Conservation (phyloP, 2,888 invertebrate species). For the Merodon equestris region DNA sequence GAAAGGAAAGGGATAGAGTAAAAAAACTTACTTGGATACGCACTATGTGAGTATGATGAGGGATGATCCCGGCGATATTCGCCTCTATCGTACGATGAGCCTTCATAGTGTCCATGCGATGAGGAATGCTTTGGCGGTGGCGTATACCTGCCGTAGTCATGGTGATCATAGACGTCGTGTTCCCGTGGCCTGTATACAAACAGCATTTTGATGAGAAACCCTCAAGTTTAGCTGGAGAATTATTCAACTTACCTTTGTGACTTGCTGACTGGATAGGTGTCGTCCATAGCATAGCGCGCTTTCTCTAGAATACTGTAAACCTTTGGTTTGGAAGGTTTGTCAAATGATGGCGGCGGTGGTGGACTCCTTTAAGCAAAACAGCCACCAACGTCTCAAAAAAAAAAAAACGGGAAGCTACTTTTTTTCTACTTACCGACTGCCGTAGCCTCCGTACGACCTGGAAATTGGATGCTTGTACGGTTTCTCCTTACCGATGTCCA, state of each 20-base stretch:
- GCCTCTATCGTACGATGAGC: conserved; percentile 77
- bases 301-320: conserved; percentile 91
- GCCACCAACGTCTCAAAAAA: neutral
- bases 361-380: conserved; percentile 70
- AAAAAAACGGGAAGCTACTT: neutral
- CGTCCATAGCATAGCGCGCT: conserved; percentile 90
- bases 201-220: too few species aligned
- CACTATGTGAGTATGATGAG: conserved; percentile 76
- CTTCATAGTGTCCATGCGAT: conserved; percentile 76
- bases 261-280: conserved; percentile 82
- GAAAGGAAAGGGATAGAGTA: neutral
- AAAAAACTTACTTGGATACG: conserved; percentile 75
- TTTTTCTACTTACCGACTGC: conserved; percentile 40
- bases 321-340: conserved; percentile 84
- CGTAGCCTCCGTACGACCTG: conserved; percentile 70
- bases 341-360: conserved; percentile 75
- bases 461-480: conserved; percentile 72
- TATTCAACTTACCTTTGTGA: conserved; percentile 72
- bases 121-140: conserved; percentile 75
- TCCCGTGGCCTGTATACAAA: conserved; percentile 73
- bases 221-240: neutral
- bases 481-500: conserved; percentile 76
- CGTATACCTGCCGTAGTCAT: conserved; percentile 76
- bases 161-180: conserved; percentile 77
- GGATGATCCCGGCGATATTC: conserved; percentile 77